A percentile compares a stretch with the other conserved stretches of the same genome.
These are phyloP conservation scores for Aplysina aerophoba DNA, from an alignment of 37 sponge, comb jelly and placozoan species.

Conservation along the genomic window DNA sequence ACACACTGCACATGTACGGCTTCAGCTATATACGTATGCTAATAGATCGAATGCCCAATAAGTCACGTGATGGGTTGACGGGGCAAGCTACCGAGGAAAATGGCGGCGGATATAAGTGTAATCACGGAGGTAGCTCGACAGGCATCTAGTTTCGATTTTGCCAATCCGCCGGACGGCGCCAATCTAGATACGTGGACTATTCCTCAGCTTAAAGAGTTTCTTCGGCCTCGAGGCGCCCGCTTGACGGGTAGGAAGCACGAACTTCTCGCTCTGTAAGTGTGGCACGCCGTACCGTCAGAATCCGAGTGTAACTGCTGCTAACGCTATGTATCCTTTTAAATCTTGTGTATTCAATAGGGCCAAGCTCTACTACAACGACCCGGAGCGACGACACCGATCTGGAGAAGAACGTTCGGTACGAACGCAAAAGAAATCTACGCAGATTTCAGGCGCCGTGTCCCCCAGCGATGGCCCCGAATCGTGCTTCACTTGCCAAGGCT, in stretches of 20 bases:
- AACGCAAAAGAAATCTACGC: too few species aligned
- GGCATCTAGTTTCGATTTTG: constrained; percentile 7
- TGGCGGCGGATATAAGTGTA: neutral
- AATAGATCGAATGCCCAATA: constrained; percentile 16
- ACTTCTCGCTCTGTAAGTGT: neutral
- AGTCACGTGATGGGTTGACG: neutral
- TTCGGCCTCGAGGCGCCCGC: constrained; percentile 6
- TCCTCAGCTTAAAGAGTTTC: neutral
- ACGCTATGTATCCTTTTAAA: neutral
- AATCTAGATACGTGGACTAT: neutral
- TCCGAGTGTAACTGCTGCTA: neutral
- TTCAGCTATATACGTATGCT: too few species aligned
- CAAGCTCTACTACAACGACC: constrained; percentile 8
- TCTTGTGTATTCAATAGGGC: neutral
- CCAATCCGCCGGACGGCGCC: constrained; percentile 1
- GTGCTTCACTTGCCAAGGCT: neutral
- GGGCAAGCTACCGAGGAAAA: neutral
- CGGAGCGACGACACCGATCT: constrained; percentile 7
- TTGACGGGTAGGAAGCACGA: constrained; percentile 4
- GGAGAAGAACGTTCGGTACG: constrained; percentile 4
- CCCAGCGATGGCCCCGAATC: neutral
- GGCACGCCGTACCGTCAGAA: too few species aligned
- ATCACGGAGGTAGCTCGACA: neutral
- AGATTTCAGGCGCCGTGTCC: neutral
- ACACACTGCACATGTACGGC: too few species aligned